Evolutionary conservation across 2,888 invertebrate species (phyloP), one percentile per base, ranked within the genome.

Genomic region (Notodonta ziczac): DNA sequence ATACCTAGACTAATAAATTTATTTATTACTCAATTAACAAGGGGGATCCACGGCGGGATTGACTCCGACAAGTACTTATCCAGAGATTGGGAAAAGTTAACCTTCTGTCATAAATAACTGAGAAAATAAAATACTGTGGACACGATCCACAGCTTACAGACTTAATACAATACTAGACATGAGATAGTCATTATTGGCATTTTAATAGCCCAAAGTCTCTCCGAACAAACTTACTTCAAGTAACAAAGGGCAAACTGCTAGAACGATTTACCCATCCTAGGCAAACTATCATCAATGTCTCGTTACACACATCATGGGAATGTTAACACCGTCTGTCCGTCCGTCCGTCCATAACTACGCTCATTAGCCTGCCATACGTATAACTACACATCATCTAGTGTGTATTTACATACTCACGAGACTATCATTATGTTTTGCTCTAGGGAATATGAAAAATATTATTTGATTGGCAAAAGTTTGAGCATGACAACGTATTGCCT

Each of bases 291-390:
- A 80, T 82, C 74, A 80, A 76, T 72, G 61, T 61, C 72, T 77
- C 78, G 70, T 80, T 81, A 74, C 74, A 73, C 65, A 72, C 69
- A 62, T 74, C 77, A 74, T 67, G 62, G 68, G 67, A 73, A 72
- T 63, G 61, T 68, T 70, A 71, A 67, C 69, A 70, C 24, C 24
- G 24, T 24, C 66, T 52, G 39, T 55, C 53, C 57, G 56, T 55
- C 64, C 50, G 35, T 51, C 56, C 54, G 61, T 64, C 67, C 69
- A 62, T 61, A 68, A 13, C 46, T n/a, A 61, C 66, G 62, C 69
- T 71, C 70, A 74, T 75, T 74, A 78, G 75, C 71, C 61, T 65
- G 54, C 62, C 61, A 56, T 57, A 67, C 70, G 69, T 69, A 72
- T 61, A 66, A 63, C 61, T 62, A 56, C 56, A 52, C 55, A 56